These are phyloP conservation scores for Sphinx pinastri DNA, from an alignment of 2,888 invertebrate species.

Conservation along the genomic window DNA sequence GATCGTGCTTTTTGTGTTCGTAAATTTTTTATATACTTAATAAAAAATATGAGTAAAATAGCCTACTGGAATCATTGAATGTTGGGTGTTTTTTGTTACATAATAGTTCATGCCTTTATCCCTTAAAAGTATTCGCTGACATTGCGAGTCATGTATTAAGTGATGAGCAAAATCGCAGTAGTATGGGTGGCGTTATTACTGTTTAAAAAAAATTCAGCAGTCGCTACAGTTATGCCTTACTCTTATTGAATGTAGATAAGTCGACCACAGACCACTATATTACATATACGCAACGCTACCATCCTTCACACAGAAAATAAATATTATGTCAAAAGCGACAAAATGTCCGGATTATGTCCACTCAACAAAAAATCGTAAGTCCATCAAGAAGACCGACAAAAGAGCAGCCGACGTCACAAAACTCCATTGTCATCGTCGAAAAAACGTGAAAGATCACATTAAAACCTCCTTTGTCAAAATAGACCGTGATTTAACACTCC, in stretches of 20 bases:
- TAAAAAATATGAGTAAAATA: too few species aligned
- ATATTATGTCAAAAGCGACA: constrained; percentile 25
- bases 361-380: constrained; percentile 9
- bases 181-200: too few species aligned
- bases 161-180: too few species aligned
- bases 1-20: too few species aligned
- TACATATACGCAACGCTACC: background rate
- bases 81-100: too few species aligned
- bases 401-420: constrained; percentile 45
- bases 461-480: constrained; percentile 71
- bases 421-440: constrained; percentile 43
- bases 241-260: too few species aligned
- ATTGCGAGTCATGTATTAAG: too few species aligned
- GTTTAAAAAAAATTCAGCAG: background rate
- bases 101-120: too few species aligned
- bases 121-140: too few species aligned
- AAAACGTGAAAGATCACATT: constrained; percentile 58
- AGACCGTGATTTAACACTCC: constrained; percentile 66
- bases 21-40: too few species aligned
- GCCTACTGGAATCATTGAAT: too few species aligned
- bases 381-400: constrained; percentile 41
- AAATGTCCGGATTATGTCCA: constrained; percentile 30
- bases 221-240: background rate
- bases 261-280: too few species aligned
- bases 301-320: background rate